phyloP scores from a whole-genome alignment of 1,140 invertebrate species.

The Drosophila pachea region DNA sequence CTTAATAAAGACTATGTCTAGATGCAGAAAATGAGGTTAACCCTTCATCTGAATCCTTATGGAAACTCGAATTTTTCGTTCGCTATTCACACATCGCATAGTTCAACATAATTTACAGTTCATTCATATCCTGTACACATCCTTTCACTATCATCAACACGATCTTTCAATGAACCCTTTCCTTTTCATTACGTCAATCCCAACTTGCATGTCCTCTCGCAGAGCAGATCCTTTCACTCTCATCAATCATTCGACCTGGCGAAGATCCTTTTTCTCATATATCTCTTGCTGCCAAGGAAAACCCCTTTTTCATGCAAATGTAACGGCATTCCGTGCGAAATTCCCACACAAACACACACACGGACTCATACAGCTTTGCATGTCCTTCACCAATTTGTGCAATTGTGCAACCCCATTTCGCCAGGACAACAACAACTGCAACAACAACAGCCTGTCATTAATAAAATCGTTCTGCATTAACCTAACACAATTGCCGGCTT shows the following conservation, averaged over 20 bases:
- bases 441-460: not conserved
- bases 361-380: constrained; percentile 12
- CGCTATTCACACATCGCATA: too few species aligned
- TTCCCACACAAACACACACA: constrained; percentile 22
- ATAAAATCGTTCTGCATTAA: constrained; percentile 45
- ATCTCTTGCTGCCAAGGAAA: not conserved
- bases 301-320: constrained; percentile 32
- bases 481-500: constrained; percentile 44
- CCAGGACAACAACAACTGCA: constrained; percentile 2
- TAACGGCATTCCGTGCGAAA: constrained; percentile 37
- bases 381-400: constrained; percentile 26
- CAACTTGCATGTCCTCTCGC: not conserved
- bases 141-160: too few species aligned
- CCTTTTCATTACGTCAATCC: too few species aligned
- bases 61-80: too few species aligned
- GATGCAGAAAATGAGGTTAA: too few species aligned
- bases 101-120: too few species aligned
- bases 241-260: constrained; percentile 19
- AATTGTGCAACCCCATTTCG: constrained; percentile 34
- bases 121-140: too few species aligned
- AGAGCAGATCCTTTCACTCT: not conserved
- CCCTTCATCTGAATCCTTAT: too few species aligned
- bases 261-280: not conserved
- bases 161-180: too few species aligned
- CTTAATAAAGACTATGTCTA: too few species aligned